Conservation (phyloP, 2,888 invertebrate genomes). For the Amphipoea lucens region DNA sequence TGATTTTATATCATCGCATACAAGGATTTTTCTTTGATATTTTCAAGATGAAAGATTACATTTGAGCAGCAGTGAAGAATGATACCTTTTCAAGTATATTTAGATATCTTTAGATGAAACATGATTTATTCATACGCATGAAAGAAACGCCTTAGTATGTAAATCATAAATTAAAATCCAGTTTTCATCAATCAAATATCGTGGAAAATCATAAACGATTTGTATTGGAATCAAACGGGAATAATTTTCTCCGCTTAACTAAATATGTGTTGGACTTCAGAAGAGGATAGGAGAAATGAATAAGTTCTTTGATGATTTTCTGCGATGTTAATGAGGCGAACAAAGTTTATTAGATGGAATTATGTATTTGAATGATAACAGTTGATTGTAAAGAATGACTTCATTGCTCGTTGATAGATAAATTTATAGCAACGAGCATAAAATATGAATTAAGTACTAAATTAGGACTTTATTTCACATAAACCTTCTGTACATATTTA, state of each 20-base stretch:
- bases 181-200: slow-evolving; percentile 52
- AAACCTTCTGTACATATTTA: no score
- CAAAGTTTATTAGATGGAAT: not conserved
- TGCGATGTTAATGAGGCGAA: not conserved
- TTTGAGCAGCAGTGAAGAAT: slow-evolving; percentile 2
- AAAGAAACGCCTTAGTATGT: slow-evolving; percentile 17
- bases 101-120: not conserved
- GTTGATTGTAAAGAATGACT: not conserved
- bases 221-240: slow-evolving; percentile 28
- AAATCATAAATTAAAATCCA: slow-evolving; percentile 39
- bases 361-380: not conserved
- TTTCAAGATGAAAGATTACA: not conserved
- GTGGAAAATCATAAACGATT: slow-evolving; percentile 38
- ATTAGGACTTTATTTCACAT: no score
- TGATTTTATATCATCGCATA: not conserved
- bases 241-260: slow-evolving; percentile 29
- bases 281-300: slow-evolving; percentile 9
- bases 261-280: slow-evolving; percentile 37
- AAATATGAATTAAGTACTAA: not conserved
- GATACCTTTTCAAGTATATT: slow-evolving; percentile 17
- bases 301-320: slow-evolving; percentile 13
- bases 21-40: not conserved
- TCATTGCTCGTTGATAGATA: not conserved
- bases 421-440: not conserved
- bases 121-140: slow-evolving; percentile 35